phyloP scores from a whole-genome alignment of 2,113 vertebrate species.

The Pristiophorus japonicus region DNA sequence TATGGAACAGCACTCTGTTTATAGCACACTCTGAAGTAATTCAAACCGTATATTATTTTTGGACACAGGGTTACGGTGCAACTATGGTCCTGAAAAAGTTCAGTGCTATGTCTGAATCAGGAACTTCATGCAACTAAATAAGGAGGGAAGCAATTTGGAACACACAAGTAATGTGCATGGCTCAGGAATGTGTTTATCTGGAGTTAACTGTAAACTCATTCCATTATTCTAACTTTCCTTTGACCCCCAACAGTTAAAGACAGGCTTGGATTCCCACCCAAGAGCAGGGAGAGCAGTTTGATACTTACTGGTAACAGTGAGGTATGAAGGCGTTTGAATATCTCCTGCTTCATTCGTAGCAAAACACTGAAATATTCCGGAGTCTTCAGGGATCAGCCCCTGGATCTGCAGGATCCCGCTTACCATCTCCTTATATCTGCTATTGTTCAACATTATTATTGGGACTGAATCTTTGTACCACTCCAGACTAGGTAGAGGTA shows the following conservation, averaged over 20 bases:
- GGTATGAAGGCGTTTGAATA: slow-evolving; percentile 70
- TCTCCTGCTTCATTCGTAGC: slow-evolving; percentile 77
- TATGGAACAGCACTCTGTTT: background rate
- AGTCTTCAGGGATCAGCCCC: slow-evolving; percentile 68
- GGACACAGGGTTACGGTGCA: background rate
- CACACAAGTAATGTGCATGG: background rate
- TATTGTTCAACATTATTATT: slow-evolving; percentile 66
- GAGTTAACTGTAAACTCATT: background rate
- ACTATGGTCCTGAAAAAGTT: background rate
- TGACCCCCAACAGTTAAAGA: background rate
- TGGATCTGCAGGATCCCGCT: slow-evolving; percentile 69
- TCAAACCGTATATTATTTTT: background rate
- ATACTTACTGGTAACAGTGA: slow-evolving; percentile 85
- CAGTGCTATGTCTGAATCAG: background rate
- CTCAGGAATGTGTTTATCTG: background rate
- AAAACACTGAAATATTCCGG: slow-evolving; percentile 89
- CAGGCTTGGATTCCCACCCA: background rate
- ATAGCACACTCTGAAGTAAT: background rate
- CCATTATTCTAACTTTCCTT: background rate
- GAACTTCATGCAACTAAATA: background rate
- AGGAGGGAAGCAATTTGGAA: background rate
- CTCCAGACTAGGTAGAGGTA: slow-evolving; percentile 69
- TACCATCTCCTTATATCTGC: slow-evolving; percentile 71
- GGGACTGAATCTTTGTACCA: slow-evolving; percentile 84
- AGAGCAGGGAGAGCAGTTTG: background rate